Conservation (phyloP, 1,140 invertebrate genomes). For the Drosophila melanogaster region Release_6_plus_ISO1_MT NT_033779.5:4914501-4915000, state of each 20-base stretch:
- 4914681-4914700: slow-evolving; percentile 9
- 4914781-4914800: slow-evolving; percentile 31
- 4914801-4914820: background rate
- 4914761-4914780: slow-evolving; percentile 55
- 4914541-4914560: slow-evolving; percentile 8
- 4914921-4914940: too few relatives aligned
- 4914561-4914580: slow-evolving; percentile 46
- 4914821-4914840: too few relatives aligned
- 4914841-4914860: too few relatives aligned
- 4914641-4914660: slow-evolving; percentile 24
- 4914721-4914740: slow-evolving; percentile 20
- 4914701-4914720: slow-evolving; percentile 5
- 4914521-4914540: slow-evolving; percentile 3
- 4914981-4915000: slow-evolving; percentile 18
- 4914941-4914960: slow-evolving; percentile 3
- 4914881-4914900: background rate
- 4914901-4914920: background rate
- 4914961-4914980: slow-evolving; percentile 18
- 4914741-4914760: slow-evolving; percentile 48
- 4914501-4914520: background rate
- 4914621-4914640: slow-evolving; percentile 25
- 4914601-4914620: slow-evolving; percentile 47
- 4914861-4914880: too few relatives aligned
- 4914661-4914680: slow-evolving; percentile 38
- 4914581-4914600: slow-evolving; percentile 41